Conservation (phyloP, 2,797 vertebrate species). For the Clarias laeviceps region DNA sequence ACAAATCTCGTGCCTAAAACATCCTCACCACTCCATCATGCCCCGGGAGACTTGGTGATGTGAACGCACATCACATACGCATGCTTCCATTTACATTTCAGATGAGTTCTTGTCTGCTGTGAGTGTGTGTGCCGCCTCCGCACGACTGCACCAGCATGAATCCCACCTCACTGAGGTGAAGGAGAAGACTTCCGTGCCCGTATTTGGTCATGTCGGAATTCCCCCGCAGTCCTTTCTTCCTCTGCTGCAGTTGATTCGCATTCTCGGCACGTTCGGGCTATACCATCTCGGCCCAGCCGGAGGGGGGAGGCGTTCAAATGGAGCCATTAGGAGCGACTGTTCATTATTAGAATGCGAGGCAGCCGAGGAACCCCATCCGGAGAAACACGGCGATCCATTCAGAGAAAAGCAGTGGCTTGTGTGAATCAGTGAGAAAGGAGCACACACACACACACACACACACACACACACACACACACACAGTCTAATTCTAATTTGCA, state of each 20-base stretch:
- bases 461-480: slow-evolving; percentile 8
- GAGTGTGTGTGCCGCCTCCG: slow-evolving; percentile 34
- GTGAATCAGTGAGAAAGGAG: slow-evolving; percentile 18
- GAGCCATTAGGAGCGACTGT: neutral
- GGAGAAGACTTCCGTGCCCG: slow-evolving; percentile 62
- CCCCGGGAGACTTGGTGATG: neutral
- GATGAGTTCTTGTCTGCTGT: slow-evolving; percentile 43
- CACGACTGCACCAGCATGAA: slow-evolving; percentile 49
- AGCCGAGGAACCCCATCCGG: slow-evolving; percentile 29
- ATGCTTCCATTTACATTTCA: slow-evolving; percentile 50
- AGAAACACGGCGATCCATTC: slow-evolving; percentile 49
- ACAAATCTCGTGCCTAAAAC: neutral
- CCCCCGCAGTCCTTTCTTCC: slow-evolving; percentile 59
- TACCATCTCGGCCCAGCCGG: slow-evolving; percentile 38
- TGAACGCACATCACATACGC: slow-evolving; percentile 14
- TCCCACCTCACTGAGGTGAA: slow-evolving; percentile 45
- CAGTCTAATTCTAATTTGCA: slow-evolving; percentile 23
- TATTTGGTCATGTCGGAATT: slow-evolving; percentile 71
- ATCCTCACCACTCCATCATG: neutral
- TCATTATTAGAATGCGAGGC: slow-evolving; percentile 20
- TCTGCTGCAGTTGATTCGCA: slow-evolving; percentile 59
- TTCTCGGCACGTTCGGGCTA: slow-evolving; percentile 65
- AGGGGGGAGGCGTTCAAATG: slow-evolving; percentile 6
- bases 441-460: slow-evolving; percentile 3
- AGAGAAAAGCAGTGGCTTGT: slow-evolving; percentile 41